Base-by-base conservation (phyloP, 2,797 vertebrate species). In the Alca torda region DNA sequence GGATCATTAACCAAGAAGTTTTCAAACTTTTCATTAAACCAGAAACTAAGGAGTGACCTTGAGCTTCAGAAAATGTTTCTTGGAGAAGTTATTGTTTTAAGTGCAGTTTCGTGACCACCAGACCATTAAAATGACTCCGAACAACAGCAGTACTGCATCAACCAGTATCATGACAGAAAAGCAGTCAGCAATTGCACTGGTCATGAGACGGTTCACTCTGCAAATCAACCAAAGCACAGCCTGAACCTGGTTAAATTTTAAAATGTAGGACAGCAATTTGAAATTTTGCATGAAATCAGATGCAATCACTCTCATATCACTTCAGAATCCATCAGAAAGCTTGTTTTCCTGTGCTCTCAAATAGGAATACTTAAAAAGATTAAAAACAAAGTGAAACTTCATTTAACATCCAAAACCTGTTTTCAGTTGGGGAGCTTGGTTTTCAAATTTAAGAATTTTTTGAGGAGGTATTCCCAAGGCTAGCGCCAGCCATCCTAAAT, bases 31-130 rank as follows among this genome's bases (percentile, higher is more conserved):
- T 89, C 35, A 28, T 54, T 76, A 69, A 50, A 11, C 3, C 20
- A n/a, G 25, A 39, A 69, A 20, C 5, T 17, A 28, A 18, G 63
- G 6, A 64, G 9, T 45, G 17, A 60, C 35, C 50, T n/a, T 60
- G 35, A 45, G 48, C n/a, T 93, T 78, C 70, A 75, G 53, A 81
- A 91, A 92, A 87, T 11, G 2, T 48, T 90, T 86, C 16, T 64
- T 86, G 35, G 19, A 83, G 24, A 74, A 77, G 17, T 3, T 69
- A 51, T 14, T 70, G 6, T 39, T 67, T 50, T 16, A 10, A 77
- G 33, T 8, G 7, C 31, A 63, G 31, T 59, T 92, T 78, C 81
- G 45, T 60, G 59, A 63, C 16, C 5, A 64, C 28, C 50, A 30
- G 61, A 48, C 11, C 31, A 60, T 23, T 17, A 72, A 78, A 74